Base-by-base conservation (phyloP, 2,888 invertebrate genomes). In the Polyploca ridens region DNA sequence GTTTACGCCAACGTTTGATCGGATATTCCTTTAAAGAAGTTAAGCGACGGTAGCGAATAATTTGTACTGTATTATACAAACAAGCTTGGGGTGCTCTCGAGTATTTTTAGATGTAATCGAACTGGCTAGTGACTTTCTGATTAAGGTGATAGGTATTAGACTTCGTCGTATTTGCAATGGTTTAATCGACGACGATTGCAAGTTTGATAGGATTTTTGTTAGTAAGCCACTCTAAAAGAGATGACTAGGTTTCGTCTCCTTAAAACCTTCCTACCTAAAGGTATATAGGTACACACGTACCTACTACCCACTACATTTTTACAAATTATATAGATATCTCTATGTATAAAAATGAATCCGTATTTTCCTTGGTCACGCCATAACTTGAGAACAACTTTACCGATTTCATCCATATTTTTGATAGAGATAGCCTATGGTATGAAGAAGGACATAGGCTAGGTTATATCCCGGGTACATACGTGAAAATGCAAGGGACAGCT, bases 1-100 rank as follows among this genome's bases (percentile, higher is more conserved):
- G 94, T 94, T 93, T 93, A 89, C 91, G 83, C 81, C 85, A 79
- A 84, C 89, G 90, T 93, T 93, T 92, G 90, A 93, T 93, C 89
- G 88, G 89, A 88, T 91, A 93, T 91, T 90, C 90, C 89, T 88
- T 88, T 91, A 89, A 92, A 89, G 88, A 89, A 86, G 88, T 90
- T 88, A 87, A 88, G 80, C 82, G 82, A 75, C 78, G 82, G 83
- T 74, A 78, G 75, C 77, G 77, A 79, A 84, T 87, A 84, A 88
- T 87, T 87, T 83, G 80, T 81, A 75, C 79, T 74, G 81, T 78
- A 79, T 85, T 82, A 82, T 78, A 82, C 81, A 86, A 86, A 86
- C 83, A 85, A 79, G 75, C 76, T 76, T 41, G 61, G 41, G 61
- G 13, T 16, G 71, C 70, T 69, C 68, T 69, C 73, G 68, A 78